These are phyloP conservation scores for Eupeodes corollae DNA, from an alignment of 1,140 invertebrate genomes.

Conservation along the genomic window DNA sequence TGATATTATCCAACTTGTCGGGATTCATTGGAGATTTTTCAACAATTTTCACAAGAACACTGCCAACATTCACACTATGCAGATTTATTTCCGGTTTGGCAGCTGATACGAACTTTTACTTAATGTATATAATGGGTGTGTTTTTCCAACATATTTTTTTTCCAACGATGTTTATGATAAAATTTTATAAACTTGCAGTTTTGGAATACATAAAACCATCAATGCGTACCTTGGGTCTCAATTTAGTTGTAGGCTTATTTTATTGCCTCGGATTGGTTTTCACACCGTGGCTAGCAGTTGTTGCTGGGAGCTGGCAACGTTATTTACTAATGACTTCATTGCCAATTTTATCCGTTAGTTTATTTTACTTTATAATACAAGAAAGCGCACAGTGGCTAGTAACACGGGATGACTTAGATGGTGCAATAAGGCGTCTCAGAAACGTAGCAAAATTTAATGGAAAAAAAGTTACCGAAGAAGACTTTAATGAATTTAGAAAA, in stretches of 20 bases:
- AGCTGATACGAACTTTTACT: slow-evolving; percentile 49
- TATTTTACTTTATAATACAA: slow-evolving; percentile 44
- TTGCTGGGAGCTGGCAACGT: slow-evolving; percentile 41
- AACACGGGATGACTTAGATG: slow-evolving; percentile 43
- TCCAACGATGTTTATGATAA: background rate
- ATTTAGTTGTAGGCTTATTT: slow-evolving; percentile 48
- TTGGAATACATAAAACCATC: slow-evolving; percentile 48
- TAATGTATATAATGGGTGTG: slow-evolving; percentile 53
- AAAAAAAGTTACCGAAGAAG: slow-evolving; percentile 35
- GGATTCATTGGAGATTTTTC: slow-evolving; percentile 44
- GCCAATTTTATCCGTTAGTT: slow-evolving; percentile 39
- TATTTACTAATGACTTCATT: slow-evolving; percentile 43
- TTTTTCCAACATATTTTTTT: background rate
- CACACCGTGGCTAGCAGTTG: slow-evolving; percentile 46
- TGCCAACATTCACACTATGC: slow-evolving; percentile 40
- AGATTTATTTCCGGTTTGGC: slow-evolving; percentile 48
- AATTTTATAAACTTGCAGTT: slow-evolving; percentile 31
- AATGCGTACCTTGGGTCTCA: slow-evolving; percentile 47
- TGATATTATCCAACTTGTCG: slow-evolving; percentile 44
- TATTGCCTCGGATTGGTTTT: slow-evolving; percentile 45
- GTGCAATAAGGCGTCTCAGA: slow-evolving; percentile 43
- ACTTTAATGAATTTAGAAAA: slow-evolving; percentile 41
- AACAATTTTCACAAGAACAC: slow-evolving; percentile 41
- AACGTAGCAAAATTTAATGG: slow-evolving; percentile 47
- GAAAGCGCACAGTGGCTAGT: slow-evolving; percentile 54